These are phyloP conservation scores for Dipodomys merriami DNA, from an alignment of 2,113 vertebrate genomes.

Conservation along the genomic window DNA sequence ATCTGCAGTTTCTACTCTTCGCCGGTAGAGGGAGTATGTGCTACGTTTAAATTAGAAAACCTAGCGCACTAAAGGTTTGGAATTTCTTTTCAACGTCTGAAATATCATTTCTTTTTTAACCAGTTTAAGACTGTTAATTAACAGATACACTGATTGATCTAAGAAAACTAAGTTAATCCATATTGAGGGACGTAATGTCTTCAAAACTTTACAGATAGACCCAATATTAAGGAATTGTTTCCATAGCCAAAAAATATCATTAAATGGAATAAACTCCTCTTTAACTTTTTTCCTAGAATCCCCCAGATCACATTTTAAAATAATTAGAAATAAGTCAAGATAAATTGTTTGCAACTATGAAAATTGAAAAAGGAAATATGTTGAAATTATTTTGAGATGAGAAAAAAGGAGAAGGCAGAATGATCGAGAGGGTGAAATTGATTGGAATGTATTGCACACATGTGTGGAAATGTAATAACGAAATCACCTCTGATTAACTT, in stretches of 20 bases:
- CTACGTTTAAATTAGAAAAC: not conserved
- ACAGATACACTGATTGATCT: not conserved
- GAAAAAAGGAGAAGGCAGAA: too few species aligned
- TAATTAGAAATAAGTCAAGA: not conserved
- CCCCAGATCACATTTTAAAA: slow-evolving; percentile 4
- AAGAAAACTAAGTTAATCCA: slow-evolving; percentile 6
- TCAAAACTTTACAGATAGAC: not conserved
- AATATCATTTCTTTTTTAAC: not conserved
- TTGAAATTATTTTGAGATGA: too few species aligned
- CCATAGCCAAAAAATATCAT: not conserved
- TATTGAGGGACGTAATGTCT: not conserved
- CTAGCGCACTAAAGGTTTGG: rapidly evolving
- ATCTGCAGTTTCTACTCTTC: rapidly evolving
- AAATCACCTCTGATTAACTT: too few species aligned
- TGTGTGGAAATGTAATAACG: too few species aligned
- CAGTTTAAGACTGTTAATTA: not conserved
- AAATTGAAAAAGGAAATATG: too few species aligned
- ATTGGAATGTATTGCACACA: too few species aligned
- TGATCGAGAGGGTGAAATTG: too few species aligned
- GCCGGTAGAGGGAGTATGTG: slow-evolving; percentile 52
- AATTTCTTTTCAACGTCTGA: not conserved
- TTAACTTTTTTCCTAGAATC: not conserved
- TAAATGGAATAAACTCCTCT: not conserved
- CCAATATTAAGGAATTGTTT: not conserved
- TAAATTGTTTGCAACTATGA: too few species aligned